Evolutionary conservation across 2,113 vertebrate species (phyloP).

Genomic region (Rousettus leschenaultii): DNA sequence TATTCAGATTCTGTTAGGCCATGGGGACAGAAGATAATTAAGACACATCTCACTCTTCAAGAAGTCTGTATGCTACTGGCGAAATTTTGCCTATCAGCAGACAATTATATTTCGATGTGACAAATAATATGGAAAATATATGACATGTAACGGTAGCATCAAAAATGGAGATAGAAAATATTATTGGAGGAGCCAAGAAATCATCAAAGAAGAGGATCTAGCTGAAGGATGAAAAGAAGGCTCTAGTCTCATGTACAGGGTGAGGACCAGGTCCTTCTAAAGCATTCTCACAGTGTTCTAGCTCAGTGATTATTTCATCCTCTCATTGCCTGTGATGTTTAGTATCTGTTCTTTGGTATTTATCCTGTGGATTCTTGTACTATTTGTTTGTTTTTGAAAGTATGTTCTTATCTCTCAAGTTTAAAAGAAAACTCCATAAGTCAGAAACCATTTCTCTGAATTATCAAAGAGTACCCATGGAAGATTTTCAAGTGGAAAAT

Average conservation of each 20-base stretch:
- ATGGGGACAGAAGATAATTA: not conserved
- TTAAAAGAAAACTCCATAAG: not conserved
- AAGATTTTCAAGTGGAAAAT: not conserved
- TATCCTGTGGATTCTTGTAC: not conserved
- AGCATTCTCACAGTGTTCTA: not conserved
- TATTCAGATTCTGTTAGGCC: not conserved
- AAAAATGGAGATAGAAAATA: not conserved
- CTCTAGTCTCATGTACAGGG: not conserved
- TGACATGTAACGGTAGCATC: not conserved
- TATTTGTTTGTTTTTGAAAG: not conserved
- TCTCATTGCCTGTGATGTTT: not conserved
- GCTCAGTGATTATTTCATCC: not conserved
- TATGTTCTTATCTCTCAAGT: not conserved
- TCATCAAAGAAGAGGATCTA: not conserved
- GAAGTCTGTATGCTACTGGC: not conserved
- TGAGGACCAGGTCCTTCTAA: not conserved
- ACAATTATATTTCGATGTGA: not conserved
- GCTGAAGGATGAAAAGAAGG: not conserved
- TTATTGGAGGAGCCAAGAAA: not conserved
- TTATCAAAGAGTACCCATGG: not conserved
- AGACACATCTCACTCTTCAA: not conserved
- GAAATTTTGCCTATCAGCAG: not conserved
- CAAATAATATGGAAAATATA: not conserved
- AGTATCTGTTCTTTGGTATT: not conserved
- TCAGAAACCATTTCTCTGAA: not conserved